A percentile compares a stretch with the other conserved stretches of the same genome.
Conservation (phyloP, 2,888 invertebrate genomes). For the Dione juno region DNA sequence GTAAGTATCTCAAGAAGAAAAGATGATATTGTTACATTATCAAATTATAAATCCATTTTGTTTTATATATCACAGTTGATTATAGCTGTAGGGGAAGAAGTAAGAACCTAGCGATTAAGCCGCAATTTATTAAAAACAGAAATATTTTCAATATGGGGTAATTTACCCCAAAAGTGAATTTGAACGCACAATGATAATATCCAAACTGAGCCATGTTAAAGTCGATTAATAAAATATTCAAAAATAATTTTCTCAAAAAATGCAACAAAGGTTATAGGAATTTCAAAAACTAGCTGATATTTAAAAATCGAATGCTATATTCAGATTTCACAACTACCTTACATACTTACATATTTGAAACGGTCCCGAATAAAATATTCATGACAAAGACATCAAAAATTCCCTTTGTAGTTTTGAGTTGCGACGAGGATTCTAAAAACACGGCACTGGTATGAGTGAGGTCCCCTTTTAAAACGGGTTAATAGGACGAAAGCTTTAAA, state of each 20-base stretch:
- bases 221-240: too few relatives aligned
- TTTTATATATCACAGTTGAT: too few relatives aligned
- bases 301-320: constrained; percentile 7
- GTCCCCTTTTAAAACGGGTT: constrained; percentile 37
- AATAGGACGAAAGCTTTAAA: constrained; percentile 32
- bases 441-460: constrained; percentile 22
- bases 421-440: constrained; percentile 31
- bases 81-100: too few relatives aligned
- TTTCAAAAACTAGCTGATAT: neutral
- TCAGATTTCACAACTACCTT: constrained; percentile 35
- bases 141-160: too few relatives aligned
- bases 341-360: constrained; percentile 39
- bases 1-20: too few relatives aligned
- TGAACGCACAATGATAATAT: neutral
- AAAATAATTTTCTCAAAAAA: too few relatives aligned
- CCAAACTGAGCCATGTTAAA: too few relatives aligned
- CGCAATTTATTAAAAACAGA: too few relatives aligned
- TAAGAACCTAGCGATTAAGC: too few relatives aligned
- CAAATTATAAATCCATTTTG: too few relatives aligned
- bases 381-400: constrained; percentile 41
- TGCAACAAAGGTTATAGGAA: too few relatives aligned
- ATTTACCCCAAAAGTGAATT: neutral
- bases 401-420: constrained; percentile 40
- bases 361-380: constrained; percentile 41
- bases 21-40: too few relatives aligned